phyloP scores from a whole-genome alignment of 2,113 vertebrate species.

The Cettia cetti region DNA sequence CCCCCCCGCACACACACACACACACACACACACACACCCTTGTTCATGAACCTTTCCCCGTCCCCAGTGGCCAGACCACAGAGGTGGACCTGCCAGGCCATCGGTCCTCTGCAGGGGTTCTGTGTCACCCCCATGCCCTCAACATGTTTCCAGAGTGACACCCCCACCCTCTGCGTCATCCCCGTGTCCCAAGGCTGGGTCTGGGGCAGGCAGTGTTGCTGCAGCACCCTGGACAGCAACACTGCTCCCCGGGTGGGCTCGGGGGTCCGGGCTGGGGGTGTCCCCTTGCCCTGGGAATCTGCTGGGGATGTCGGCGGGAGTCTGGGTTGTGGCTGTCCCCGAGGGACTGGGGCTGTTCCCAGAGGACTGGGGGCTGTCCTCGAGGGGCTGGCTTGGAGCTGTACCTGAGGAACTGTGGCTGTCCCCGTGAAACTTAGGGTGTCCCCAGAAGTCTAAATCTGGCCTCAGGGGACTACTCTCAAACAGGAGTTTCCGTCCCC shows the following conservation, averaged over 20 bases:
- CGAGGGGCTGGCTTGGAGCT: background rate
- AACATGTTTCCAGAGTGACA: background rate
- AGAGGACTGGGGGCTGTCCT: no score
- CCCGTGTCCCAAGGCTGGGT: background rate
- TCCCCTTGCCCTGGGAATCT: no score
- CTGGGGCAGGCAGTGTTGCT: rapidly evolving
- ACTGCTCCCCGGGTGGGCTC: rapidly evolving
- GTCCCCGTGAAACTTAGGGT: background rate
- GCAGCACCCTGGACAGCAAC: constrained; percentile 33
- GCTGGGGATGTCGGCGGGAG: rapidly evolving
- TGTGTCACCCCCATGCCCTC: constrained; percentile 66
- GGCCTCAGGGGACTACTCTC: background rate
- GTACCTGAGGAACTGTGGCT: no score
- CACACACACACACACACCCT: rapidly evolving
- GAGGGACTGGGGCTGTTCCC: no score
- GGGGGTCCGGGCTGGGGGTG: no score
- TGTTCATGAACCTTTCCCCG: background rate
- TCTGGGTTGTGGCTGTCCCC: background rate
- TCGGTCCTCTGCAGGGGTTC: background rate
- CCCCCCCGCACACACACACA: rapidly evolving
- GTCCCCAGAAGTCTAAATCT: background rate
- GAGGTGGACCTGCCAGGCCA: background rate
- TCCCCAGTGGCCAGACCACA: background rate
- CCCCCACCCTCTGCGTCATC: no score
- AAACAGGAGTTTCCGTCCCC: background rate